Conservation (phyloP, 2,888 invertebrate species). For the Myathropa florea region DNA sequence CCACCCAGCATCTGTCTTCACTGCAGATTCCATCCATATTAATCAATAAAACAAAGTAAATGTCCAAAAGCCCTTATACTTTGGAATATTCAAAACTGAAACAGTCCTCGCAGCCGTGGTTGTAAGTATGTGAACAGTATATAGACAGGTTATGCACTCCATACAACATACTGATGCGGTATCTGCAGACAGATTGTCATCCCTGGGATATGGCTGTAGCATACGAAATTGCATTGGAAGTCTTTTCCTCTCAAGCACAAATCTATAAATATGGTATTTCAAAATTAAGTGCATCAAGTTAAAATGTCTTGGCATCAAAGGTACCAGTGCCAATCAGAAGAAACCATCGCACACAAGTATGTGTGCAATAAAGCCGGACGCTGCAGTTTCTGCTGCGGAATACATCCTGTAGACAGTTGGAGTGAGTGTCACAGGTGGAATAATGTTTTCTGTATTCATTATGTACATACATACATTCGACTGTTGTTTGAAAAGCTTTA, state of each 20-base stretch:
- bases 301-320: constrained; percentile 20
- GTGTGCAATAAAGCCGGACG: background rate
- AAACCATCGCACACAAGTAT: background rate
- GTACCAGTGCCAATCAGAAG: constrained; percentile 29
- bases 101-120: constrained; percentile 5
- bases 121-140: no score
- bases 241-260: constrained; percentile 5
- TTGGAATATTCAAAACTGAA: constrained; percentile 18
- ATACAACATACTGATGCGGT: background rate
- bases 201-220: constrained; percentile 12
- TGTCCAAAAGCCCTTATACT: constrained; percentile 35
- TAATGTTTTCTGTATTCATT: background rate
- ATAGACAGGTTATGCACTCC: background rate
- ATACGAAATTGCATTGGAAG: constrained; percentile 25
- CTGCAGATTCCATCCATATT: constrained; percentile 20
- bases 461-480: background rate
- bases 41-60: constrained; percentile 50
- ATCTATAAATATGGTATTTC: background rate
- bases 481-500: background rate
- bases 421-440: background rate
- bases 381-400: background rate
- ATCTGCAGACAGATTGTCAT: constrained; percentile 14
- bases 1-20: background rate
- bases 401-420: background rate
- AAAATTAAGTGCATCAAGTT: constrained; percentile 44